phyloP scores from a whole-genome alignment of 2,888 invertebrate species.

The Stenoptilia bipunctidactyla region DNA sequence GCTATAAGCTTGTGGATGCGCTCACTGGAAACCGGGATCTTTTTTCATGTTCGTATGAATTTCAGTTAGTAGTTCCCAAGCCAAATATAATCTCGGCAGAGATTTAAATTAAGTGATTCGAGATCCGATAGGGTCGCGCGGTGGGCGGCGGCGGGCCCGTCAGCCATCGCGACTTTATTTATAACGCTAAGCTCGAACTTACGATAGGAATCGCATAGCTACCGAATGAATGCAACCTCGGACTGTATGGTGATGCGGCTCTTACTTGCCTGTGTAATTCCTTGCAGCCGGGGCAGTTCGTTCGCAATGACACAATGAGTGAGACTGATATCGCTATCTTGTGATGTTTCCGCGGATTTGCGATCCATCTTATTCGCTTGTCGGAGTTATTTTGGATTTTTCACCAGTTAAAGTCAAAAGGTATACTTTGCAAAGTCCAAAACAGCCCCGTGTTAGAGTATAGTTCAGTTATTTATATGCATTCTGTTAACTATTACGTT shows the following conservation, averaged over 20 bases:
- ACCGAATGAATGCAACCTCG: slow-evolving; percentile 3
- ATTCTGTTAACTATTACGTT: slow-evolving; percentile 58
- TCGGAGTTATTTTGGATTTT: slow-evolving; percentile 1
- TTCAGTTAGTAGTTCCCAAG: slow-evolving; percentile 30
- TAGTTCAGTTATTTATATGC: slow-evolving; percentile 33
- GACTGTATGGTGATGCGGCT: slow-evolving; percentile 26
- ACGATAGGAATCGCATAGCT: slow-evolving; percentile 31
- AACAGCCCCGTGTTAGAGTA: not conserved
- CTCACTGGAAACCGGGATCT: slow-evolving; percentile 15
- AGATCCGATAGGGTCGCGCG: slow-evolving; percentile 28
- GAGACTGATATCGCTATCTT: slow-evolving; percentile 64
- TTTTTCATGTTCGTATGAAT: slow-evolving; percentile 9
- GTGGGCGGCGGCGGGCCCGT: slow-evolving; percentile 49
- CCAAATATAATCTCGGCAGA: slow-evolving; percentile 38
- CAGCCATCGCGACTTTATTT: slow-evolving; percentile 35
- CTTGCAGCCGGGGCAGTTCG: slow-evolving; percentile 50
- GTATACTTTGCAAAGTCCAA: not conserved
- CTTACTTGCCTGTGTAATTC: slow-evolving; percentile 27
- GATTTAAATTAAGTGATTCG: slow-evolving; percentile 39
- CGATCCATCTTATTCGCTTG: slow-evolving; percentile 22
- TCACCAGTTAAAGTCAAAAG: slow-evolving; percentile 7
- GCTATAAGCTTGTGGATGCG: slow-evolving; percentile 30
- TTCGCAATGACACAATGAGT: slow-evolving; percentile 67
- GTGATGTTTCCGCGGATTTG: slow-evolving; percentile 36
- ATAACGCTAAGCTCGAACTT: slow-evolving; percentile 31